These are phyloP conservation scores for Mormyrops boulengeri DNA, from an alignment of 2,797 vertebrate genomes.

Conservation along the genomic window DNA sequence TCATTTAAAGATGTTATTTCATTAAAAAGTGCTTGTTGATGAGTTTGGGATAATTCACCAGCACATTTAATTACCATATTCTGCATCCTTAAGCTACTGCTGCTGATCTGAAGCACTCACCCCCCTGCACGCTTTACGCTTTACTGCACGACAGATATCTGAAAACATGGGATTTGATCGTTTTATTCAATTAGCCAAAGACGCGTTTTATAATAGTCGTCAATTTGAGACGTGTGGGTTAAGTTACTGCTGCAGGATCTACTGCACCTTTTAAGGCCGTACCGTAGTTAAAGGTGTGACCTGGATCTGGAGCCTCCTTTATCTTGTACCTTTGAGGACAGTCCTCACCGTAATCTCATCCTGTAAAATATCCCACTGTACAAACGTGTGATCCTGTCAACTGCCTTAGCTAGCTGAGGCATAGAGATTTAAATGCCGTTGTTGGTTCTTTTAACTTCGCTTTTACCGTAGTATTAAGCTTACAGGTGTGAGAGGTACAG, in stretches of 20 bases:
- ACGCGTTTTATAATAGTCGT: slow-evolving; percentile 24
- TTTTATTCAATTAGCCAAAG: slow-evolving; percentile 11
- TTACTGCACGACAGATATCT: slow-evolving; percentile 15
- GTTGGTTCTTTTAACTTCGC: not conserved
- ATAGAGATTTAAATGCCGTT: not conserved
- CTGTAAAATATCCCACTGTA: not conserved
- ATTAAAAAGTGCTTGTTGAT: slow-evolving; percentile 72
- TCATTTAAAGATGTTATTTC: slow-evolving; percentile 73
- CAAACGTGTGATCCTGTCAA: not conserved
- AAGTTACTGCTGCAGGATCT: not conserved
- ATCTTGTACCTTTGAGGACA: not conserved
- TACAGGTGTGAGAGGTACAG: not conserved
- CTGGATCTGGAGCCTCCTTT: not conserved
- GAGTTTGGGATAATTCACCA: slow-evolving; percentile 63
- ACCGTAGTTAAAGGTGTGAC: not conserved
- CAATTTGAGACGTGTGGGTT: not conserved
- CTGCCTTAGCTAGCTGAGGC: not conserved
- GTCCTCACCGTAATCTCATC: not conserved
- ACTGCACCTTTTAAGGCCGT: not conserved
- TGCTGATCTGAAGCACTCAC: not conserved
- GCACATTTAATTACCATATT: slow-evolving; percentile 64
- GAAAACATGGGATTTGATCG: slow-evolving; percentile 12
- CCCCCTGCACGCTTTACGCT: not conserved
- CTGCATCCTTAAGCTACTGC: slow-evolving; percentile 32
- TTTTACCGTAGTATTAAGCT: not conserved